phyloP scores from a whole-genome alignment of 2,113 vertebrate genomes.

The Podarcis muralis region DNA sequence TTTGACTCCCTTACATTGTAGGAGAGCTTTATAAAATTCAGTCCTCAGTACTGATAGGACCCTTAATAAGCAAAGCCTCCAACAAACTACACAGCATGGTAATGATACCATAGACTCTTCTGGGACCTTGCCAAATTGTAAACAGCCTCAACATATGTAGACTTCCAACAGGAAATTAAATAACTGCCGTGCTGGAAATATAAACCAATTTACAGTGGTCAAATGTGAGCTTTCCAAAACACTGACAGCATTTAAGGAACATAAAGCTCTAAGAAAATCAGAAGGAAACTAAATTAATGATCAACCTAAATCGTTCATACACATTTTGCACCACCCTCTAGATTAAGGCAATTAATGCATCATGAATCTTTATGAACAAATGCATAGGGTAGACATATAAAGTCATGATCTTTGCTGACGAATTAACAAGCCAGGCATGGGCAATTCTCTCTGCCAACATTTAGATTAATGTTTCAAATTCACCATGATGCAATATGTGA shows the following conservation, averaged over 20 bases:
- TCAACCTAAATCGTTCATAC: constrained; percentile 52
- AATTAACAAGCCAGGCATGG: constrained; percentile 13
- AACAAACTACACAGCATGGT: constrained; percentile 60
- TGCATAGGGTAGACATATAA: not conserved
- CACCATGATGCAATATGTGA: not conserved
- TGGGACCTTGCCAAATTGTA: constrained; percentile 73
- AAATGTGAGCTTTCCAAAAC: constrained; percentile 82
- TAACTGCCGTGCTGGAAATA: constrained; percentile 88
- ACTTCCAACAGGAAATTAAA: constrained; percentile 90
- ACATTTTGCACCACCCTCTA: constrained; percentile 27
- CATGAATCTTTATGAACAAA: not conserved
- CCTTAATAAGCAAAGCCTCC: constrained; percentile 63
- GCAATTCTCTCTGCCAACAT: not conserved
- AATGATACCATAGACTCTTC: constrained; percentile 75
- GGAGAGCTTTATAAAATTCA: constrained; percentile 27
- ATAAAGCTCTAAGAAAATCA: constrained; percentile 51
- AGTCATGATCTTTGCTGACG: not conserved
- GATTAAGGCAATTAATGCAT: constrained; percentile 2
- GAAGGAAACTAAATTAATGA: constrained; percentile 34
- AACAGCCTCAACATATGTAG: constrained; percentile 84
- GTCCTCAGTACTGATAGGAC: constrained; percentile 60
- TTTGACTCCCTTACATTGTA: constrained; percentile 3
- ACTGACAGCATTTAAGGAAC: constrained; percentile 65
- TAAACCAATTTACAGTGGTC: constrained; percentile 84
- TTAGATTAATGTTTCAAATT: not conserved